Evolutionary conservation across 1,140 invertebrate species (phyloP).

Genomic region (Spodoptera litura): DNA sequence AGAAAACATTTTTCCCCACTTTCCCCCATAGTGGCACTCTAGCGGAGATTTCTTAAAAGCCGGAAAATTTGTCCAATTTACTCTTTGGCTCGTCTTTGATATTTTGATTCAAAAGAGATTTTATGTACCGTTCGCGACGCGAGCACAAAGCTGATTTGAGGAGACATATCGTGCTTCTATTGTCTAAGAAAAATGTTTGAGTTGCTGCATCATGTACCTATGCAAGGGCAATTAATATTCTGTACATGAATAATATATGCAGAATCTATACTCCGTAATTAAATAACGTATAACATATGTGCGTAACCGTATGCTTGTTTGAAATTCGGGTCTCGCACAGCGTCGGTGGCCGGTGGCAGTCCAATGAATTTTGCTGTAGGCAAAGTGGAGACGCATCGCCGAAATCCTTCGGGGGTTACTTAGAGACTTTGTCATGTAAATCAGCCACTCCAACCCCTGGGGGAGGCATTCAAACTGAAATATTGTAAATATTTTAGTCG

Average conservation of each 20-base stretch:
- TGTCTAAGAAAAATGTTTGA: conserved; percentile 32
- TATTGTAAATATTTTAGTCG: conserved; percentile 73
- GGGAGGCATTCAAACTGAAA: conserved; percentile 72
- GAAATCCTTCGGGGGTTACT: conserved; percentile 66
- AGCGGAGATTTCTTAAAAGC: conserved; percentile 60
- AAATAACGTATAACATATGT: conserved; percentile 28
- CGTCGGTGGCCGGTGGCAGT: conserved; percentile 46
- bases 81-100: conserved; percentile 60
- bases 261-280: conserved; percentile 19
- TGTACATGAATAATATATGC: not conserved
- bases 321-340: conserved; percentile 31
- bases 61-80: conserved; percentile 67
- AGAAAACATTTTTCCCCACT: conserved; percentile 58
- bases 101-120: conserved; percentile 63
- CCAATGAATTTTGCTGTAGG: conserved; percentile 49
- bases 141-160: conserved; percentile 49
- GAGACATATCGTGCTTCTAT: conserved; percentile 36
- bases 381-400: conserved; percentile 50
- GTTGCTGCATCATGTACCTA: conserved; percentile 5
- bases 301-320: conserved; percentile 24
- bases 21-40: conserved; percentile 57
- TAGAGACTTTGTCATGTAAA: conserved; percentile 79
- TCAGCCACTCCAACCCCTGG: conserved; percentile 68
- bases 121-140: conserved; percentile 49
- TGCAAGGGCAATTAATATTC: not conserved